Conservation (phyloP, 2,888 invertebrate genomes). For the Hemaris fuciformis region DNA sequence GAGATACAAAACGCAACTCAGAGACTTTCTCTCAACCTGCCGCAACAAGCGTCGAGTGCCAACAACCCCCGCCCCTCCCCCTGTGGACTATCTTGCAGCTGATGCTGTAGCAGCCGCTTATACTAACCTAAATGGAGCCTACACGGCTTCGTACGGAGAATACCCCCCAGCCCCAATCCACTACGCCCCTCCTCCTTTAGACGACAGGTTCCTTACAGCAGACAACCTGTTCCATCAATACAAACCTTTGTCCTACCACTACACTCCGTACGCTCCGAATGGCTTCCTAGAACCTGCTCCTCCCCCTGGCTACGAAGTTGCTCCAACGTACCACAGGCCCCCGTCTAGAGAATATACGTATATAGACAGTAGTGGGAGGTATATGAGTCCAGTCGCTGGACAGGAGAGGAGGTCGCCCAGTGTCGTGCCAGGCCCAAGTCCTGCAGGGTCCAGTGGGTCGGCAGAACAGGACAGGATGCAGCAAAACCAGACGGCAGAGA, state of each 20-base stretch:
- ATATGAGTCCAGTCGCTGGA: conserved; percentile 83
- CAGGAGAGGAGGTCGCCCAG: conserved; percentile 85
- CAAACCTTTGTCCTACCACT: conserved; percentile 91
- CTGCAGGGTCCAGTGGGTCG: conserved; percentile 70
- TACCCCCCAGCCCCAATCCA: conserved; percentile 87
- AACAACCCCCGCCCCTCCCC: conserved; percentile 82
- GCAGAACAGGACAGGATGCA: conserved; percentile 68
- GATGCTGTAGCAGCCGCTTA: conserved; percentile 90
- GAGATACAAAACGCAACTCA: conserved; percentile 95
- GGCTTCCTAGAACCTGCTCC: conserved; percentile 91
- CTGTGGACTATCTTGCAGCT: conserved; percentile 86
- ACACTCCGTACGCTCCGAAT: conserved; percentile 88
- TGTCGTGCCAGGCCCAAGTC: conserved; percentile 75
- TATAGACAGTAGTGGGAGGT: conserved; percentile 79
- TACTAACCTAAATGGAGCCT: conserved; percentile 89
- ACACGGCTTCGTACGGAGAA: conserved; percentile 89
- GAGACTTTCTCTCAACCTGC: conserved; percentile 96
- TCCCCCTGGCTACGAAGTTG: conserved; percentile 80
- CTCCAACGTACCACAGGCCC: conserved; percentile 85
- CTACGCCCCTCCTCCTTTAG: conserved; percentile 83
- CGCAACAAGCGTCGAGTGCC: conserved; percentile 88
- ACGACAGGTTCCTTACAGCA: conserved; percentile 88
- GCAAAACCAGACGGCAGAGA: conserved; percentile 74
- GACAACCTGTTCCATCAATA: conserved; percentile 96
- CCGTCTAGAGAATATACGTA: conserved; percentile 81